Percentiles rank a stretch among this genome's conserved stretches.
Evolutionary conservation across 2,888 invertebrate species (phyloP).

Genomic region (Urechis unicinctus): DNA sequence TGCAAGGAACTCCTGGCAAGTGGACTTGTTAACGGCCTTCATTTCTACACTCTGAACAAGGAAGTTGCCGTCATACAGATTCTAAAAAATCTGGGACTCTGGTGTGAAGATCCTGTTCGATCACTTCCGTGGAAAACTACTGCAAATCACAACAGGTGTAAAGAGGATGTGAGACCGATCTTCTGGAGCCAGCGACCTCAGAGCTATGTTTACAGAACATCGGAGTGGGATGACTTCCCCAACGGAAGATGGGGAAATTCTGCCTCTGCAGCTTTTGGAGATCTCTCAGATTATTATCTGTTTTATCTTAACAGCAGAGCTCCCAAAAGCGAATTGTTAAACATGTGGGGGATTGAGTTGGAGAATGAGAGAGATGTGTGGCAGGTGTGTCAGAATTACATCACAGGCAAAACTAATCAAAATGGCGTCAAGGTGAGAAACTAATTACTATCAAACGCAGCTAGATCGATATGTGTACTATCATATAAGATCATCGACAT

Average conservation of each 20-base stretch:
- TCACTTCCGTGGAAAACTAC: conserved; percentile 56
- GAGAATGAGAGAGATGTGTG: conserved; percentile 55
- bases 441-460: no score
- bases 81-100: conserved; percentile 55
- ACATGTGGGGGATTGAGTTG: conserved; percentile 56
- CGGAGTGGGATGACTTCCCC: conserved; percentile 60
- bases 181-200: conserved; percentile 58
- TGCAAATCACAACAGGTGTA: conserved; percentile 52
- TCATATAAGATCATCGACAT: no score
- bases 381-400: conserved; percentile 54
- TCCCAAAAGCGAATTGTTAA: conserved; percentile 44
- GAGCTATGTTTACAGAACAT: conserved; percentile 55
- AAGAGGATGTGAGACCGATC: conserved; percentile 58
- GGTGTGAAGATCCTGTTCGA: conserved; percentile 52
- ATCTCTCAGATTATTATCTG: conserved; percentile 57
- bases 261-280: conserved; percentile 57
- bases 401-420: conserved; percentile 49
- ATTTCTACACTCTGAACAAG: conserved; percentile 60
- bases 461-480: no score
- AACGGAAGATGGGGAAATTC: conserved; percentile 60
- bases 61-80: conserved; percentile 53
- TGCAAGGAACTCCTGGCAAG: conserved; percentile 54
- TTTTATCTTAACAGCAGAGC: conserved; percentile 54
- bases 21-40: conserved; percentile 54
- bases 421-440: conserved; percentile 52